These are phyloP conservation scores for Anastrepha ludens DNA, from an alignment of 1,140 invertebrate species.

Conservation along the genomic window DNA sequence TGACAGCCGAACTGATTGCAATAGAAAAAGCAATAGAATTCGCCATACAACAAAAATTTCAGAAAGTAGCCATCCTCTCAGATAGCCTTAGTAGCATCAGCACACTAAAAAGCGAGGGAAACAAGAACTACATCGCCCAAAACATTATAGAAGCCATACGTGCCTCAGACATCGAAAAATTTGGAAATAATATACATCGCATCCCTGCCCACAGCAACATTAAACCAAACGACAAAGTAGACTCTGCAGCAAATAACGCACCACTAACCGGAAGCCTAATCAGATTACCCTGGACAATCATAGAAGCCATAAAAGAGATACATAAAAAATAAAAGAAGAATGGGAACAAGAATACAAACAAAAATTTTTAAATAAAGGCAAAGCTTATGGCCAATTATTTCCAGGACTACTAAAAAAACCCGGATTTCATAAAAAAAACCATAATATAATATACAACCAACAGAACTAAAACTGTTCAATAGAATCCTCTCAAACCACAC, in stretches of 20 bases:
- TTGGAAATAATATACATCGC: neutral
- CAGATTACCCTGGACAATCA: neutral
- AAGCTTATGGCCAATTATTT: no score
- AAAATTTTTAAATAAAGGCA: neutral
- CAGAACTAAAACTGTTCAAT: no score
- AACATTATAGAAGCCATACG: neutral
- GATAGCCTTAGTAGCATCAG: neutral
- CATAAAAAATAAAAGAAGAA: neutral
- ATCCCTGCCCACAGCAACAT: neutral
- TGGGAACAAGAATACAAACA: constrained; percentile 3
- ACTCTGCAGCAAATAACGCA: neutral
- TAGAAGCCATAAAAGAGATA: neutral
- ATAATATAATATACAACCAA: no score
- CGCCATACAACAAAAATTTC: neutral
- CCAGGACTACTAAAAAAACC: neutral
- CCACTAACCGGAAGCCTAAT: neutral
- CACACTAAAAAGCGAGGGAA: neutral
- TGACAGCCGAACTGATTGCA: neutral
- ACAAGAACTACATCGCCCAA: neutral
- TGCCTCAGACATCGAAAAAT: neutral
- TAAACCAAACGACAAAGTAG: neutral
- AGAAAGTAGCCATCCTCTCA: neutral
- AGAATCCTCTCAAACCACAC: no score
- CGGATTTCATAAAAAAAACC: neutral
- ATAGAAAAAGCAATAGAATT: neutral